Conservation (phyloP, 2,113 vertebrate genomes). For the Sphaerodactylus townsendi region DNA sequence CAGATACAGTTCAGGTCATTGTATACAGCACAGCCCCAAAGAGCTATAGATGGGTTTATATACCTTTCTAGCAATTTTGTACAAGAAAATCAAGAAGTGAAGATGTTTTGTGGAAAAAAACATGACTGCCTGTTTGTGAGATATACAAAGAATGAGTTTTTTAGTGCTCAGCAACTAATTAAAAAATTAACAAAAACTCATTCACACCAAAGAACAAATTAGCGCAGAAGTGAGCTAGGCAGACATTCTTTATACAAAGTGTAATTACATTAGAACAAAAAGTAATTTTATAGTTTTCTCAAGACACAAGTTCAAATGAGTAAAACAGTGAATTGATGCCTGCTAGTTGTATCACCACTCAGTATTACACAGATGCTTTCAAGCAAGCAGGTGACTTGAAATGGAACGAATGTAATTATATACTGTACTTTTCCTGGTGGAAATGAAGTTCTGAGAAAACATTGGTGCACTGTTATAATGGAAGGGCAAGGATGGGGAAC, state of each 20-base stretch:
- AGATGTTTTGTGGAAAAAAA: background rate
- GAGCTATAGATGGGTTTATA: background rate
- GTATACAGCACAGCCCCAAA: too few species aligned
- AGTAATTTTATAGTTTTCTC: slow-evolving; percentile 29
- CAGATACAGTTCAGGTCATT: too few species aligned
- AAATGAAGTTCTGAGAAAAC: background rate
- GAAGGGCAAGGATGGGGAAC: background rate
- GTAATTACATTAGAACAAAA: slow-evolving; percentile 46
- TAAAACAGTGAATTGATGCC: background rate
- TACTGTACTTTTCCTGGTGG: background rate
- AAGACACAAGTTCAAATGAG: slow-evolving; percentile 9
- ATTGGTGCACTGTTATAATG: background rate
- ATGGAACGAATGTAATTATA: background rate
- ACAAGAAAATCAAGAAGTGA: background rate
- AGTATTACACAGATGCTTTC: slow-evolving; percentile 26
- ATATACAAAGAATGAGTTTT: background rate
- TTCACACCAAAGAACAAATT: slow-evolving; percentile 18
- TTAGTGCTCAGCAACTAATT: slow-evolving; percentile 28
- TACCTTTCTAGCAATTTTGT: background rate
- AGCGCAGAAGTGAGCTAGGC: slow-evolving; percentile 15
- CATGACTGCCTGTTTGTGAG: background rate
- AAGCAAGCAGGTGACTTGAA: background rate
- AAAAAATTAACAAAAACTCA: slow-evolving; percentile 27
- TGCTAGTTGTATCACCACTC: background rate
- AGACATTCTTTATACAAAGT: slow-evolving; percentile 23